phyloP scores from a whole-genome alignment of 2,113 vertebrate genomes.

The Ranitomeya variabilis region DNA sequence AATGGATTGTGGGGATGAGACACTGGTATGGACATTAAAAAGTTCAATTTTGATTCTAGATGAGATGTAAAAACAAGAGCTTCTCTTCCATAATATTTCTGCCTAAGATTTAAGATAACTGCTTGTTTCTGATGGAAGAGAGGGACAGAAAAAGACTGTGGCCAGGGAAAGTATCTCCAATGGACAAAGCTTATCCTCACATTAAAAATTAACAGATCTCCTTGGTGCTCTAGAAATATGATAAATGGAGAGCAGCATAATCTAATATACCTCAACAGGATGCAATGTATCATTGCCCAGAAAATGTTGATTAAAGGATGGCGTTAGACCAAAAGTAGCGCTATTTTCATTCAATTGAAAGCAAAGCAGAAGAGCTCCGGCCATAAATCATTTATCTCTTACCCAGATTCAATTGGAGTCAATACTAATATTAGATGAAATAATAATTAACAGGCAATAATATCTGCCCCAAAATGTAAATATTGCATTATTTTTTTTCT shows the following conservation, averaged over 20 bases:
- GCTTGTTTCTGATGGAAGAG: slow-evolving; percentile 51
- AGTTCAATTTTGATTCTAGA: slow-evolving; percentile 11
- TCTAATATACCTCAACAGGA: slow-evolving; percentile 60
- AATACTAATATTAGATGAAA: not conserved
- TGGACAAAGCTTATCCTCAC: slow-evolving; percentile 56
- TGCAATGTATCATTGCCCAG: slow-evolving; percentile 59
- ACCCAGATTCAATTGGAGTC: not conserved
- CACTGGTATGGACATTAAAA: not conserved
- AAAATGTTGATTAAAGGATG: slow-evolving; percentile 59
- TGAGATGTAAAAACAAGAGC: slow-evolving; percentile 23
- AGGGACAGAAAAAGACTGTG: slow-evolving; percentile 41
- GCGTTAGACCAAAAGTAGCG: slow-evolving; percentile 49
- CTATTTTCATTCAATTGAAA: slow-evolving; percentile 48
- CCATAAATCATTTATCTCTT: slow-evolving; percentile 34
- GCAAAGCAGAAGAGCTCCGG: slow-evolving; percentile 13
- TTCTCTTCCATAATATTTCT: slow-evolving; percentile 33
- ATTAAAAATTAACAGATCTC: slow-evolving; percentile 58
- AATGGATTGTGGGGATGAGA: not conserved
- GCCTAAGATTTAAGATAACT: slow-evolving; percentile 52
- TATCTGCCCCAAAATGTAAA: not conserved
- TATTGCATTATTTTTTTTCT: not conserved
- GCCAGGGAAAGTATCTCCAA: slow-evolving; percentile 46
- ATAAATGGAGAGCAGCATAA: slow-evolving; percentile 59
- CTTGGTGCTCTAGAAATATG: slow-evolving; percentile 57
- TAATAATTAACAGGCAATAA: not conserved